A percentile compares a stretch with the other conserved stretches of the same genome.
Evolutionary conservation across 2,797 vertebrate species (phyloP).

Genomic region (Acrossocheilus fasciatus): DNA sequence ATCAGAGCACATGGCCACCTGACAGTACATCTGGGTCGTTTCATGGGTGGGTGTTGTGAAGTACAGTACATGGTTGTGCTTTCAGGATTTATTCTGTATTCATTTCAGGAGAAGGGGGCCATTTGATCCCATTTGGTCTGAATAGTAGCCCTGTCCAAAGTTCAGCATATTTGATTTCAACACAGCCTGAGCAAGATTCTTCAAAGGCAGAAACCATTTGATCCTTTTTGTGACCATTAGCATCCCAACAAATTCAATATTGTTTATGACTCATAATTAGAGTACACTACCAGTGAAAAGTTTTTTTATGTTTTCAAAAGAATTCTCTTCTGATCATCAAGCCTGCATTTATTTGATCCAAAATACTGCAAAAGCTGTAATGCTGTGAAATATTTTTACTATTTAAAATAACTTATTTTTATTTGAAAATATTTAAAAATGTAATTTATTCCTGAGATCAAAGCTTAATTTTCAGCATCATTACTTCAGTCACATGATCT

Average conservation of each 20-base stretch:
- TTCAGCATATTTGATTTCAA: slow-evolving; percentile 73
- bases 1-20: slow-evolving; percentile 48
- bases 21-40: slow-evolving; percentile 65
- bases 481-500: too few relatives aligned
- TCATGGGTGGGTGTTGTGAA: slow-evolving; percentile 70
- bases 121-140: slow-evolving; percentile 68
- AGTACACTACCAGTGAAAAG: too few relatives aligned
- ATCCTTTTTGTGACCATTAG: background rate
- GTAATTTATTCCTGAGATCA: too few relatives aligned
- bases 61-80: slow-evolving; percentile 60
- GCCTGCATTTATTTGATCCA: too few relatives aligned
- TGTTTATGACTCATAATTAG: background rate
- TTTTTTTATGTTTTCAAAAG: too few relatives aligned
- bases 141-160: slow-evolving; percentile 57
- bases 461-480: too few relatives aligned
- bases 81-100: slow-evolving; percentile 64
- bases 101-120: slow-evolving; percentile 60
- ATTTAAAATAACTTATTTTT: too few relatives aligned
- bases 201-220: background rate
- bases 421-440: too few relatives aligned
- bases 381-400: too few relatives aligned
- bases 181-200: slow-evolving; percentile 55
- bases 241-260: background rate
- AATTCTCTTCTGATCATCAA: too few relatives aligned
- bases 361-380: too few relatives aligned